Evolutionary conservation across 2,113 vertebrate genomes (phyloP).

Genomic region (Apodemus speciosus): DNA sequence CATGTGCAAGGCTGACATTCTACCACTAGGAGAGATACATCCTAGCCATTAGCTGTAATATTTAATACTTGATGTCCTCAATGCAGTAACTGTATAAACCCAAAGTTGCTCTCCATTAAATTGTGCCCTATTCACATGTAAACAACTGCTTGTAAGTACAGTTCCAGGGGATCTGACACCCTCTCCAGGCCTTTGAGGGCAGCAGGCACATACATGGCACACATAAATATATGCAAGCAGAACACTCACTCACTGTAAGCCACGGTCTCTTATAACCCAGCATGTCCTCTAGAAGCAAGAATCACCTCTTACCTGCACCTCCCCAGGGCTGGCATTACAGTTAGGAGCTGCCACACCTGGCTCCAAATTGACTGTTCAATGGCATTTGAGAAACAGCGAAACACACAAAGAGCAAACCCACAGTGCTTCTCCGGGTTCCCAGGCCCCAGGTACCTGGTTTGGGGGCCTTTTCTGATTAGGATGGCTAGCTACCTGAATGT

Average conservation of each 20-base stretch:
- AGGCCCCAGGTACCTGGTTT: not conserved
- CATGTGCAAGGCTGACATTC: not conserved
- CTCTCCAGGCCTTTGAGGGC: not conserved
- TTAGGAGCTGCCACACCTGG: too few species aligned
- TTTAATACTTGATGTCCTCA: not conserved
- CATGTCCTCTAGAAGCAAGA: not conserved
- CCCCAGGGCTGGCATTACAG: not conserved
- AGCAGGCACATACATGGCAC: not conserved
- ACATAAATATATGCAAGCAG: not conserved
- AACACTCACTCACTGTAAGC: not conserved
- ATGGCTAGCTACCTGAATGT: slow-evolving; percentile 88
- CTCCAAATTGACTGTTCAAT: not conserved
- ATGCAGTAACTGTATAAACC: not conserved
- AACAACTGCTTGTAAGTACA: not conserved
- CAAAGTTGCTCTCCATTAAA: not conserved
- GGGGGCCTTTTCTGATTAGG: not conserved
- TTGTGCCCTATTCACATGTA: not conserved
- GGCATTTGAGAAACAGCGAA: not conserved
- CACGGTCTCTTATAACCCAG: not conserved
- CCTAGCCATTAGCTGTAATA: not conserved
- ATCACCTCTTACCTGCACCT: not conserved
- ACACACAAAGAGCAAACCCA: not conserved
- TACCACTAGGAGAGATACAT: not conserved
- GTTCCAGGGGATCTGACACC: not conserved
- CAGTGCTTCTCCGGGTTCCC: not conserved